These are phyloP conservation scores for Oxyruncus cristatus DNA, from an alignment of 2,113 vertebrate species.

Conservation along the genomic window DNA sequence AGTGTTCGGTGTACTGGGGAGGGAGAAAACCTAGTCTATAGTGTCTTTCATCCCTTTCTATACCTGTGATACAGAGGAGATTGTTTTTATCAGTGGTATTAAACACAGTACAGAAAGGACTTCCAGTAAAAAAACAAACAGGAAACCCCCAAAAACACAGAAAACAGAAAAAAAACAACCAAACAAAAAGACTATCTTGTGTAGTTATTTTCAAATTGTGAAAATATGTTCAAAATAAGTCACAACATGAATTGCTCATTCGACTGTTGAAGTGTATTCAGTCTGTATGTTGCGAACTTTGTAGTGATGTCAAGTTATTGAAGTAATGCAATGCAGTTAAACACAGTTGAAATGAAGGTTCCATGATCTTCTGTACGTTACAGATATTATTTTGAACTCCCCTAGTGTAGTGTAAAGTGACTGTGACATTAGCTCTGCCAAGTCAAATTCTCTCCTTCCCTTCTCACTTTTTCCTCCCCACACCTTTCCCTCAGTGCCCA, in stretches of 20 bases:
- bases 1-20: fast-evolving
- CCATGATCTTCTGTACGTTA: neutral
- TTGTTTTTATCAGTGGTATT: neutral
- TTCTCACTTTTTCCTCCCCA: neutral
- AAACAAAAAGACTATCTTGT: neutral
- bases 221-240: neutral
- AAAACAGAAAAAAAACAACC: neutral
- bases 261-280: neutral
- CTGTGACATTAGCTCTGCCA: neutral
- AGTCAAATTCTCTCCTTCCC: neutral
- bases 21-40: neutral
- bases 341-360: neutral
- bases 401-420: neutral
- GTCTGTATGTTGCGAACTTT: neutral
- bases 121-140: neutral
- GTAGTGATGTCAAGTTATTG: neutral
- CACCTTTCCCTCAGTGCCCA: neutral
- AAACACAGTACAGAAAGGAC: neutral
- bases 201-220: neutral
- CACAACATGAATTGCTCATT: neutral
- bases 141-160: neutral
- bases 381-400: neutral
- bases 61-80: neutral
- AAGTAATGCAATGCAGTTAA: neutral
- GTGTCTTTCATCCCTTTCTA: neutral